Evolutionary conservation across 2,113 vertebrate genomes (phyloP).

Genomic region (Gymnocephalus cernua): DNA sequence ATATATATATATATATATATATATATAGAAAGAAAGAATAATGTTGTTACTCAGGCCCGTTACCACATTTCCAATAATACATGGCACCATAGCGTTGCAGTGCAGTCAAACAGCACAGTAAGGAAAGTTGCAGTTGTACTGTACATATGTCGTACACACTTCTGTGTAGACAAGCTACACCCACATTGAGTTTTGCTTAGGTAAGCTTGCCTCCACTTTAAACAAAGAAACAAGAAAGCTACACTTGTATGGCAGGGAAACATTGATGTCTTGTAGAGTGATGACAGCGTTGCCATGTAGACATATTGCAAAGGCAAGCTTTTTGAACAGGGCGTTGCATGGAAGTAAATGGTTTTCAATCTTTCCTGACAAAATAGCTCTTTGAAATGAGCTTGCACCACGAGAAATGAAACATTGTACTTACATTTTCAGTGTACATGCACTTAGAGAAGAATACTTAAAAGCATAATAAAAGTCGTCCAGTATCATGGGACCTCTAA

Average conservation of each 20-base stretch:
- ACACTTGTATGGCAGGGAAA: slow-evolving; percentile 65
- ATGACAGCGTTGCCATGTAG: slow-evolving; percentile 63
- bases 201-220: slow-evolving; percentile 66
- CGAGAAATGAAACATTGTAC: slow-evolving; percentile 53
- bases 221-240: slow-evolving; percentile 69
- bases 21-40: neutral
- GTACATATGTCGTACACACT: slow-evolving; percentile 18
- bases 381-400: slow-evolving; percentile 59
- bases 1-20: too few relatives aligned
- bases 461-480: slow-evolving; percentile 22
- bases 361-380: slow-evolving; percentile 63
- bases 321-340: slow-evolving; percentile 62
- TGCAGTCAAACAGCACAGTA: slow-evolving; percentile 15
- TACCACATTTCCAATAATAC: neutral
- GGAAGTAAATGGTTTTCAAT: slow-evolving; percentile 70
- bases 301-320: slow-evolving; percentile 74
- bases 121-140: neutral
- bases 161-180: slow-evolving; percentile 34
- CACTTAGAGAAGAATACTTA: slow-evolving; percentile 30
- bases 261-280: slow-evolving; percentile 63
- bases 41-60: neutral
- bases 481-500: slow-evolving; percentile 19
- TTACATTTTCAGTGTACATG: slow-evolving; percentile 43
- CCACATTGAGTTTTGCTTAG: slow-evolving; percentile 68
- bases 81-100: slow-evolving; percentile 5